A percentile compares a stretch with the other conserved stretches of the same genome.
phyloP scores from a whole-genome alignment of 2,113 vertebrate species.

The Poecilia latipinna region DNA sequence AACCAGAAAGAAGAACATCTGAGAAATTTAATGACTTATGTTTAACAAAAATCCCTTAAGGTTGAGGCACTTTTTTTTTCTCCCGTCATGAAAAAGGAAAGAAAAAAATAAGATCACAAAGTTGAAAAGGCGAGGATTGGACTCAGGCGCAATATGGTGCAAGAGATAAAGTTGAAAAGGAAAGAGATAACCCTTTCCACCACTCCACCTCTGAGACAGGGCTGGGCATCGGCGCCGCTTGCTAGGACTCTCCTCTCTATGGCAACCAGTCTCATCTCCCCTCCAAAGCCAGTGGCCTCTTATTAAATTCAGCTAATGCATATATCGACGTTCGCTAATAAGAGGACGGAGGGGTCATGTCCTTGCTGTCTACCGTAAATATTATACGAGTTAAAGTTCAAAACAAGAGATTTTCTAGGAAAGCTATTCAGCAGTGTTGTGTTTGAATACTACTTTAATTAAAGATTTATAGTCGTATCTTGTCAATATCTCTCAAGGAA shows the following conservation, averaged over 20 bases:
- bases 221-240: conserved; percentile 23
- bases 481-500: no score
- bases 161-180: conserved; percentile 63
- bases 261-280: conserved; percentile 30
- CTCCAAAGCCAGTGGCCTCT: neutral
- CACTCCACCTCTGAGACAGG: conserved; percentile 28
- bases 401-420: neutral
- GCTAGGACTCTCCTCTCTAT: conserved; percentile 26
- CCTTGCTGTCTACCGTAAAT: neutral
- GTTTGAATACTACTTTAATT: neutral
- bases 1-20: conserved; percentile 18
- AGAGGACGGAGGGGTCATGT: neutral
- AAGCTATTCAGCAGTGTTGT: neutral
- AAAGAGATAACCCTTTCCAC: conserved; percentile 48
- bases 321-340: neutral
- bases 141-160: conserved; percentile 55
- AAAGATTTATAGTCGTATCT: no score
- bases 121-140: conserved; percentile 51
- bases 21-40: no score
- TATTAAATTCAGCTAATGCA: conserved; percentile 1
- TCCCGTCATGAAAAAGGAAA: conserved; percentile 41
- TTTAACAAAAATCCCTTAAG: no score
- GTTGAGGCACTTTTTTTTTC: no score
- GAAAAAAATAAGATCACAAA: conserved; percentile 34
- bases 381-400: neutral